Percentiles rank a stretch among this genome's conserved stretches.
Evolutionary conservation across 2,113 vertebrate species (phyloP).

Genomic region (Oryzias woworae): DNA sequence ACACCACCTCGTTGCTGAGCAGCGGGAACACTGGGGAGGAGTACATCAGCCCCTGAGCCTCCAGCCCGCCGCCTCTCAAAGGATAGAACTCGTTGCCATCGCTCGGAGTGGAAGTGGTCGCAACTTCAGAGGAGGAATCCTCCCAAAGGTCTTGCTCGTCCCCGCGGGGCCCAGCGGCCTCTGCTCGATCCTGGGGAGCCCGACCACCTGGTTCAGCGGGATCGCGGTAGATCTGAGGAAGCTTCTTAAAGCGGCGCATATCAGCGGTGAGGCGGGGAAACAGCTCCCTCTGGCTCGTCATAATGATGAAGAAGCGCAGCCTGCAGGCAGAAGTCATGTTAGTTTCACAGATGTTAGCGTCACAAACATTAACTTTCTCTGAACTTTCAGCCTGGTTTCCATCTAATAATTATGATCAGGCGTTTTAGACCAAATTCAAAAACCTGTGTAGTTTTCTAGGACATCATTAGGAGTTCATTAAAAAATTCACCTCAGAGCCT

Average conservation of each 20-base stretch:
- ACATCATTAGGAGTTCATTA: too few species aligned
- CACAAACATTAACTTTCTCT: too few species aligned
- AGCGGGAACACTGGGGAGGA: slow-evolving; percentile 86
- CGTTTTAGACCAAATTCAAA: too few species aligned
- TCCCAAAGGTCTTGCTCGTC: slow-evolving; percentile 80
- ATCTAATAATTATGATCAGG: too few species aligned
- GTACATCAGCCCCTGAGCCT: slow-evolving; percentile 78
- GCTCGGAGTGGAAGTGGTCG: slow-evolving; percentile 29
- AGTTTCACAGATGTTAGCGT: background rate
- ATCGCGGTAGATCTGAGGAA: slow-evolving; percentile 87
- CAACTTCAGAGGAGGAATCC: slow-evolving; percentile 50
- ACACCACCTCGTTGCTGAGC: slow-evolving; percentile 85
- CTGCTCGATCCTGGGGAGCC: slow-evolving; percentile 34
- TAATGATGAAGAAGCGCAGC: slow-evolving; percentile 91
- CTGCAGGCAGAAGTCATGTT: slow-evolving; percentile 60
- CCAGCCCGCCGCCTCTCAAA: slow-evolving; percentile 29
- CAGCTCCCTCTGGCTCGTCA: slow-evolving; percentile 96
- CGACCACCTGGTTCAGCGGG: slow-evolving; percentile 69
- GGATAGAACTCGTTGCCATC: slow-evolving; percentile 76
- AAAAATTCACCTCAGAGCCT: too few species aligned
- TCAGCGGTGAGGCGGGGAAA: slow-evolving; percentile 94
- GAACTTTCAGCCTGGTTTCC: too few species aligned
- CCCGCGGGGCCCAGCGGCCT: slow-evolving; percentile 26
- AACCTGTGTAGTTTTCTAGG: too few species aligned
- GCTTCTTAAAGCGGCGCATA: slow-evolving; percentile 92